Base-by-base conservation (phyloP, 1,140 invertebrate species). In the Hermetia illucens region DNA sequence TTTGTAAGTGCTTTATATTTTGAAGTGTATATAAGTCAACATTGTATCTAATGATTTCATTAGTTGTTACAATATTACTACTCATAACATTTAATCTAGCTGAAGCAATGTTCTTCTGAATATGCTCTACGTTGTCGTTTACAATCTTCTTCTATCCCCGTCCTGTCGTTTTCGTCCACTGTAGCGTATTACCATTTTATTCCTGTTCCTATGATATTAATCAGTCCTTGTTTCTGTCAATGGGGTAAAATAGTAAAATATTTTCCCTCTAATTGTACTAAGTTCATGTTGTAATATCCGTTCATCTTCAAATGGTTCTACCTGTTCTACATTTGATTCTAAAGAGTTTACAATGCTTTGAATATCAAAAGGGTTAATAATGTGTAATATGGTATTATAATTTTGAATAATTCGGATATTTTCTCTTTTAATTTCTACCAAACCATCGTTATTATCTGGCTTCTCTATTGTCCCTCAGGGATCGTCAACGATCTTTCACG, bases 51-150 rank as follows among this genome's bases (percentile, higher is more conserved):
- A 24, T 27, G 9, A 37, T 37, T 37, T 37, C 35, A 24, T 37
- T 24, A 5, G 5, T 10, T 24, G 35, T 37, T 24, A 37, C 22
- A 10, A 37, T 37, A 37, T 37, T 37, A 37, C 22, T 37, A n/a
- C 10, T 27, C 35, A 37, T 37, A 6, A 37, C 6, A 37, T 24
- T 27, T 13, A 24, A 6, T 13, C 9, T 37, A 25, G 21, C 12
- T 24, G 35, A 22, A 24, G 22, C 22, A 4, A 37, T 37, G 17
- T 37, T 37, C 13, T 25, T 25, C 15, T 37, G 35, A 19, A 37
- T 37, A 6, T 37, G 35, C 20, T 37, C 35, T 17, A 37, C 16
- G 10, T 37, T 22, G 20, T 37, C 21, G 8, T 37, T 19, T 10
- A 37, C 12, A 5, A 25, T 24, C 5, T 22, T 37, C 19, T 25